Conservation (phyloP, 2,113 vertebrate species). For the Callithrix jacchus region DNA sequence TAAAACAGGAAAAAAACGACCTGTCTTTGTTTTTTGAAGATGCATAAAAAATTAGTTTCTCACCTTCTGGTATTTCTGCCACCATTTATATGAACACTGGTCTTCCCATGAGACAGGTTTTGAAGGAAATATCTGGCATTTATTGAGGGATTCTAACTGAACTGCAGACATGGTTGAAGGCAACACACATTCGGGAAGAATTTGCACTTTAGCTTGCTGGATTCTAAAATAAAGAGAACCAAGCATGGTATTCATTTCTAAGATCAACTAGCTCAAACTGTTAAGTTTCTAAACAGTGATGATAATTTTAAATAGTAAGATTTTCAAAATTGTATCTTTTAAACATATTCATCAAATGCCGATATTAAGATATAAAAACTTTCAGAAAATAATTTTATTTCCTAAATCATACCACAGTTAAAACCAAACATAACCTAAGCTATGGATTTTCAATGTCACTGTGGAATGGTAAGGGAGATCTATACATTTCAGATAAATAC, state of each 20-base stretch:
- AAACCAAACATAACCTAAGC: background rate
- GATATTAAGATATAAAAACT: background rate
- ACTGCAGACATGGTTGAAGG: conserved; percentile 92
- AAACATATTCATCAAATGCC: background rate
- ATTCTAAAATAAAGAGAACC: conserved; percentile 86
- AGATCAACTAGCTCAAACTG: background rate
- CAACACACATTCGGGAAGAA: conserved; percentile 94
- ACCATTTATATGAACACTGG: conserved; percentile 86
- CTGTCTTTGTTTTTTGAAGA: background rate
- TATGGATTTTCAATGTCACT: background rate
- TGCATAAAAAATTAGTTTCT: conserved; percentile 36
- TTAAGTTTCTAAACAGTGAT: background rate
- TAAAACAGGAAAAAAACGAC: background rate
- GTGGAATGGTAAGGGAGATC: background rate
- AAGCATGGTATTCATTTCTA: background rate
- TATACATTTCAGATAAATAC: background rate
- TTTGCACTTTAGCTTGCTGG: conserved; percentile 96
- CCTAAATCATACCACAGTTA: background rate
- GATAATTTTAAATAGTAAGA: background rate
- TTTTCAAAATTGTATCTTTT: background rate
- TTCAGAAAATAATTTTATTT: background rate
- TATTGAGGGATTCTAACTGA: conserved; percentile 89
- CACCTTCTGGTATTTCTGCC: conserved; percentile 94
- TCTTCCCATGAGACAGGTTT: conserved; percentile 84
- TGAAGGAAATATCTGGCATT: conserved; percentile 87